Evolutionary conservation across 1,140 invertebrate species (phyloP).

Genomic region (Pseudomyrmex flavicornis): DNA sequence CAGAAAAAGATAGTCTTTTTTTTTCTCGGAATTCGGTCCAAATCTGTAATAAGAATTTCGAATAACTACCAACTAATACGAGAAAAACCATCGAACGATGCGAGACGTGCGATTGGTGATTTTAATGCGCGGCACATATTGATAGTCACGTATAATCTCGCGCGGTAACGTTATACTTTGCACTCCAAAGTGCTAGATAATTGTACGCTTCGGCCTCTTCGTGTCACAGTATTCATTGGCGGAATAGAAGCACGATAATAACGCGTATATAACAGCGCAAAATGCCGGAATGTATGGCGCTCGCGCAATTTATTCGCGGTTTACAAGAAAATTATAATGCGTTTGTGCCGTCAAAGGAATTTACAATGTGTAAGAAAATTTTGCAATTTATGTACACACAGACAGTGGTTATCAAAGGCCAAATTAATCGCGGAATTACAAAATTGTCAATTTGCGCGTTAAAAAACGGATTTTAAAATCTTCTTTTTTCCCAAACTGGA

Average conservation of each 20-base stretch:
- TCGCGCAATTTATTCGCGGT: slow-evolving; percentile 45
- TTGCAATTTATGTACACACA: neutral
- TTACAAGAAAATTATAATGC: slow-evolving; percentile 56
- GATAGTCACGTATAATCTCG: slow-evolving; percentile 30
- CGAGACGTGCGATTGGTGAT: slow-evolving; percentile 4
- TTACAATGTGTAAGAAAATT: slow-evolving; percentile 31
- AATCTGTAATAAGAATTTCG: slow-evolving; percentile 22
- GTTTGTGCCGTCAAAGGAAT: slow-evolving; percentile 22
- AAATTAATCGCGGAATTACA: neutral
- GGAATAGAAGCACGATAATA: slow-evolving; percentile 52
- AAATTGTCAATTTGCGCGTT: neutral
- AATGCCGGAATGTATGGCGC: slow-evolving; percentile 27
- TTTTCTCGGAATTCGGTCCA: neutral
- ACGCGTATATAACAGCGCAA: slow-evolving; percentile 28
- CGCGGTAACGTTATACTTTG: slow-evolving; percentile 32
- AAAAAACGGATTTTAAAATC: neutral
- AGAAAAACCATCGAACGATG: neutral
- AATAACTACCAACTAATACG: neutral
- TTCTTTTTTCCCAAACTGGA: neutral
- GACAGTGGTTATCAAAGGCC: slow-evolving; percentile 31
- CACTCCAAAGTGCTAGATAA: slow-evolving; percentile 45
- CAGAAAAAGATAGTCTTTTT: neutral
- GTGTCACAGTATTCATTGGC: slow-evolving; percentile 45
- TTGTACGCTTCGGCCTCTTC: slow-evolving; percentile 25
- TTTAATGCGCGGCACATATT: slow-evolving; percentile 53